These are phyloP conservation scores for Diplodus puntazzo DNA, from an alignment of 2,797 vertebrate species.

Conservation along the genomic window DNA sequence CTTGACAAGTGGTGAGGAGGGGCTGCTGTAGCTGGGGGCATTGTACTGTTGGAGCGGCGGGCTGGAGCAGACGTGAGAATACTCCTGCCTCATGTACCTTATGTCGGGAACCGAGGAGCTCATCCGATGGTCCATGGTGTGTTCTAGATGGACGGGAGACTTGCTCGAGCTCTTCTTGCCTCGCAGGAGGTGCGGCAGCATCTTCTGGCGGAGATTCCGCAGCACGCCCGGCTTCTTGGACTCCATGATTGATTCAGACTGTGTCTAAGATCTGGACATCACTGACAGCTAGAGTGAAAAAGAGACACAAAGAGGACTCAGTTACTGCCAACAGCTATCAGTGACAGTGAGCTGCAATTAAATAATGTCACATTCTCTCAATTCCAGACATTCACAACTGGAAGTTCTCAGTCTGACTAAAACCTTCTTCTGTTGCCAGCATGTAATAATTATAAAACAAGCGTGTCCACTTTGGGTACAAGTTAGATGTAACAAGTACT, in stretches of 20 bases:
- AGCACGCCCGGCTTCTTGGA: conserved; percentile 77
- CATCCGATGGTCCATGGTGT: conserved; percentile 63
- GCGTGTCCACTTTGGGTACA: too few relatives aligned
- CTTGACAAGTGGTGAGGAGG: conserved; percentile 45
- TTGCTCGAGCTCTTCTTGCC: conserved; percentile 53
- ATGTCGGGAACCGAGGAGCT: conserved; percentile 77
- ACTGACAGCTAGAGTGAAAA: conserved; percentile 36
- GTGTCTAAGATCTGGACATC: conserved; percentile 55
- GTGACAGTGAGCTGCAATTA: background rate
- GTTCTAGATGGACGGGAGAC: background rate
- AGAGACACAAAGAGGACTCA: background rate
- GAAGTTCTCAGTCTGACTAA: background rate
- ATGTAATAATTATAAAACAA: background rate
- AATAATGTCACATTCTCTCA: background rate
- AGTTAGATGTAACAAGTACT: too few relatives aligned
- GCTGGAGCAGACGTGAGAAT: background rate
- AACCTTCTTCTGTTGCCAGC: too few relatives aligned
- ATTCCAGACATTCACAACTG: background rate
- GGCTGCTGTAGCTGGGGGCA: conserved; percentile 55
- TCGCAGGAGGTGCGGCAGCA: conserved; percentile 71
- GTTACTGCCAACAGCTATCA: background rate
- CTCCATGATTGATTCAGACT: conserved; percentile 68
- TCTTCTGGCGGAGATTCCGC: conserved; percentile 72
- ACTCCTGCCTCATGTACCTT: conserved; percentile 52
- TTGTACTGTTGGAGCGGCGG: background rate